Percentiles rank a stretch among this genome's conserved stretches.
Evolutionary conservation across 2,797 vertebrate genomes (phyloP).

Genomic region (Molossus molossus): DNA sequence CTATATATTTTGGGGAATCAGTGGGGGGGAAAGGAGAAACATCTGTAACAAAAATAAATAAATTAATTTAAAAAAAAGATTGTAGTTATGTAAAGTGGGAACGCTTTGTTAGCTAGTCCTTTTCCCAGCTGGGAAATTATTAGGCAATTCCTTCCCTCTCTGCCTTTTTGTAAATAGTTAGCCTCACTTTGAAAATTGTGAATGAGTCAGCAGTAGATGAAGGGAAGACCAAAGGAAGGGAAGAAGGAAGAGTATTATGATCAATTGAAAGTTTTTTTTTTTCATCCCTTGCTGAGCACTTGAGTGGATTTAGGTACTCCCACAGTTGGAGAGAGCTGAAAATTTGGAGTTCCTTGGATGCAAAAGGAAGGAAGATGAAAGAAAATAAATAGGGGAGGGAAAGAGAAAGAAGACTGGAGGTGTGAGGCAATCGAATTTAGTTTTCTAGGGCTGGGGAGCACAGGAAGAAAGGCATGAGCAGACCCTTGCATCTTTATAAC

Average conservation of each 20-base stretch:
- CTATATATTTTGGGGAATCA: too few species aligned
- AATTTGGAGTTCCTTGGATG: not conserved
- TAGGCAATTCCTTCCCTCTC: constrained; percentile 4
- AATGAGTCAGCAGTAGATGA: constrained; percentile 32
- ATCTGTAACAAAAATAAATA: too few species aligned
- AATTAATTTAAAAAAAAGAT: not conserved
- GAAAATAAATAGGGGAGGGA: not conserved
- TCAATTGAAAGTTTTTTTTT: not conserved
- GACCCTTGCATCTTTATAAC: not conserved
- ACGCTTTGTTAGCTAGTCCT: not conserved
- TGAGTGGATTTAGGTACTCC: not conserved
- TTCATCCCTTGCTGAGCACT: not conserved
- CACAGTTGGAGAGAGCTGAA: not conserved
- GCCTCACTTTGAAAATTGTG: constrained; percentile 41
- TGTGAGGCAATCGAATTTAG: not conserved
- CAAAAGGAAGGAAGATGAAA: not conserved
- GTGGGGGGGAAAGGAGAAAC: too few species aligned
- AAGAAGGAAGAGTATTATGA: not conserved
- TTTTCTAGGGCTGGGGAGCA: not conserved
- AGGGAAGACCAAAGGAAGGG: not conserved
- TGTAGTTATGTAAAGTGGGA: constrained; percentile 21
- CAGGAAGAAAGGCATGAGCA: not conserved
- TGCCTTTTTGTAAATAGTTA: constrained; percentile 32
- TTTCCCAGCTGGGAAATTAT: constrained; percentile 27
- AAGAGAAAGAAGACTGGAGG: not conserved